Conservation (phyloP, 1,140 invertebrate genomes). For the Maniola jurtina region DNA sequence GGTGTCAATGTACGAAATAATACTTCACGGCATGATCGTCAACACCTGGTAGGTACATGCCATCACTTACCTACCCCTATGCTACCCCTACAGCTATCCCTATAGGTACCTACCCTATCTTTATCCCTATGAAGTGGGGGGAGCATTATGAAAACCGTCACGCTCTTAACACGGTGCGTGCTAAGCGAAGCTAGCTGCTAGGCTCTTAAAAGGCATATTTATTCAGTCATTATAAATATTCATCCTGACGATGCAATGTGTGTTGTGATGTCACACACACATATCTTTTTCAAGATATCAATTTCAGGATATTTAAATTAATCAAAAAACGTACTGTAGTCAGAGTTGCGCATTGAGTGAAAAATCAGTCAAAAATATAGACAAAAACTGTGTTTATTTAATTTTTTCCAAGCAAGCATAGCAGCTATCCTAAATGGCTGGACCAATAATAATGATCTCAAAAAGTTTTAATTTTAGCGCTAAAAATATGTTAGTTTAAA, state of each 20-base stretch:
- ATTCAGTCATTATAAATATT: constrained; percentile 16
- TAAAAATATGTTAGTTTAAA: too few species aligned
- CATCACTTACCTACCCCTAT: constrained; percentile 19
- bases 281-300: too few species aligned
- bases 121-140: constrained; percentile 31
- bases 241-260: not conserved
- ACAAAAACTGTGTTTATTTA: too few species aligned
- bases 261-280: too few species aligned
- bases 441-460: too few species aligned
- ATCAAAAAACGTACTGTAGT: too few species aligned
- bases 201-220: constrained; percentile 19
- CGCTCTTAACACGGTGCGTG: constrained; percentile 43
- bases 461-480: too few species aligned
- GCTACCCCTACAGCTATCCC: constrained; percentile 1
- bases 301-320: too few species aligned
- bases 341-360: too few species aligned
- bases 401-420: too few species aligned
- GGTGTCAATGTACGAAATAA: constrained; percentile 43
- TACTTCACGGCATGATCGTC: constrained; percentile 46
- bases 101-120: constrained; percentile 18
- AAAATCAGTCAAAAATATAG: too few species aligned
- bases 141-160: constrained; percentile 54
- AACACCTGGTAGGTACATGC: constrained; percentile 39
- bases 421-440: too few species aligned
- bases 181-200: constrained; percentile 15